Conservation (phyloP, 2,888 invertebrate species). For the Lasioglossum morio region DNA sequence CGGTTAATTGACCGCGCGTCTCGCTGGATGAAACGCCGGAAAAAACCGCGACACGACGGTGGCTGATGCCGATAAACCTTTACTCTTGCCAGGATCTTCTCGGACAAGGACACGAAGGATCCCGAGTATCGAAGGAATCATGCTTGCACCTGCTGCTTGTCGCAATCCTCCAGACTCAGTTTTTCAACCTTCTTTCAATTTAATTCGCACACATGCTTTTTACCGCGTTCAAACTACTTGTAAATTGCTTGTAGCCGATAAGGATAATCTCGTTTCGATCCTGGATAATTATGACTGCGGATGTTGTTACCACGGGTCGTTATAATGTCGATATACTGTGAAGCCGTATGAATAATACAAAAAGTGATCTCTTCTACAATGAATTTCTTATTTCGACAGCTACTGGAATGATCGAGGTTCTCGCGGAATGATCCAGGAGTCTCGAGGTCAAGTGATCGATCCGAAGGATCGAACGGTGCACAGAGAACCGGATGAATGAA, state of each 20-base stretch:
- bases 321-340: too few species aligned
- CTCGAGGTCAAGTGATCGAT: background rate
- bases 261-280: background rate
- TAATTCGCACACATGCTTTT: background rate
- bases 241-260: background rate
- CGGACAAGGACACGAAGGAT: background rate
- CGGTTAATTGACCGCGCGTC: background rate
- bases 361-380: too few species aligned
- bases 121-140: background rate
- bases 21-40: background rate
- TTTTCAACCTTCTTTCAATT: background rate
- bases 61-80: background rate
- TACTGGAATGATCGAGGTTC: background rate
- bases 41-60: background rate
- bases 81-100: background rate
- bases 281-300: background rate
- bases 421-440: background rate
- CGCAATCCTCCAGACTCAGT: background rate
- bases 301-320: background rate
- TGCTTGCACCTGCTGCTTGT: background rate
- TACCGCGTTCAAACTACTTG: background rate
- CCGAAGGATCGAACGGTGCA: background rate
- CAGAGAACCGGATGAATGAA: background rate
- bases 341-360: too few species aligned
- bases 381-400: too few species aligned